Base-by-base conservation (phyloP, 2,113 vertebrate species). In the Scolopax mira region DNA sequence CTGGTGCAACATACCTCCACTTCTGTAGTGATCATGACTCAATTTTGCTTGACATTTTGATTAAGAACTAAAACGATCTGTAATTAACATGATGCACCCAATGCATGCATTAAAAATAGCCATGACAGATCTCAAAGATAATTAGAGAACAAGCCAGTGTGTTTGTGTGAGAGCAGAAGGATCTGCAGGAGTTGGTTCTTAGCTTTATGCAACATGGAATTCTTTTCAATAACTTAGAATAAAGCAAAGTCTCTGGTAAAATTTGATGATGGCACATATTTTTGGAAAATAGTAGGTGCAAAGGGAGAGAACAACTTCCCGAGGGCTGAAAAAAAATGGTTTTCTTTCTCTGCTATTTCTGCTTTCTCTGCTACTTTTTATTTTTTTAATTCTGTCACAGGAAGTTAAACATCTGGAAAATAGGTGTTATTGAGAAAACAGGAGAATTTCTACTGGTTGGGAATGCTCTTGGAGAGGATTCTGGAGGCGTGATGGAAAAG, bases 11-110 rank as follows among this genome's bases (percentile, higher is more conserved):
- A 60, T 58, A 93, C 55, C 22, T 10, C 46, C 30, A 58, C 55
- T 88, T 55, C 52, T 80, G 19, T 64, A 90, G 67, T 54, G 75
- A 54, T 81, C 39, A 13, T 80, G 85, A 93, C 39, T 94, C 77
- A 86, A 13, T 67, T 78, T 39, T 65, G 30, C 41, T 85, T 94
- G 92, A 64, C 87, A 92, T 92, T 96, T 93, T 92, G 88, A 78
- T 78, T 71, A 92, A 86, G 65, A 91, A 51, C 41, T 85, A 71
- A 78, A 90, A 83, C 78, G 30, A 71, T 80, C 46, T 64, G 13
- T 44, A 80, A 88, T 55, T 81, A 79, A 46, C 42, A 74, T 48
- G 55, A 83, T 61, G 60, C 75, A 90, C 61, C 31, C 74, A 94
- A 79, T 42, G 25, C 42, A 51, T 46, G 18, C 16, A 74, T 67